Conservation (phyloP, 2,113 vertebrate genomes). For the Varanus salvator region DNA sequence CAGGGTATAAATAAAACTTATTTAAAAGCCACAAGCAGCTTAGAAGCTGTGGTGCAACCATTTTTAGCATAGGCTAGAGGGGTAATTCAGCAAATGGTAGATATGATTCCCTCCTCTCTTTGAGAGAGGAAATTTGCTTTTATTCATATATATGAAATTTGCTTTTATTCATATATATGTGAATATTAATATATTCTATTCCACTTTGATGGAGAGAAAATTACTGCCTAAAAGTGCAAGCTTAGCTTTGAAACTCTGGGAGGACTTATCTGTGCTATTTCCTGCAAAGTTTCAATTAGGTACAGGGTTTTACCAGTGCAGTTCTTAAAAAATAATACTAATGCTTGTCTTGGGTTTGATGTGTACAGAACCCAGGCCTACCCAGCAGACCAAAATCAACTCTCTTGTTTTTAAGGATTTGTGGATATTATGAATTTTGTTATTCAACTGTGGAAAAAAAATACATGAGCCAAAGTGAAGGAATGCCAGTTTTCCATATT, state of each 20-base stretch:
- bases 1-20: too few species aligned
- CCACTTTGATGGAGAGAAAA: background rate
- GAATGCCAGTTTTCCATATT: background rate
- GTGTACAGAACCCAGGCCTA: background rate
- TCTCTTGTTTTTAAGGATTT: background rate
- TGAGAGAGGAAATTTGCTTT: background rate
- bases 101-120: background rate
- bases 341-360: background rate
- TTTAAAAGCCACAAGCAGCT: background rate
- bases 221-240: background rate
- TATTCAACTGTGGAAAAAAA: background rate
- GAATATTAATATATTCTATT: background rate
- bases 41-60: background rate
- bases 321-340: background rate
- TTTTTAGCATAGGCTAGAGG: background rate
- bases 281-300: constrained; percentile 9
- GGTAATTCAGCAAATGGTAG: background rate
- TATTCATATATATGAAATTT: background rate
- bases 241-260: constrained; percentile 6
- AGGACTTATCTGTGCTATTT: constrained; percentile 12
- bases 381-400: background rate
- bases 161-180: background rate
- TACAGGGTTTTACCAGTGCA: background rate
- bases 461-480: background rate
- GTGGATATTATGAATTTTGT: background rate